Conservation (phyloP, 2,888 invertebrate species). For the Callimorpha dominula region DNA sequence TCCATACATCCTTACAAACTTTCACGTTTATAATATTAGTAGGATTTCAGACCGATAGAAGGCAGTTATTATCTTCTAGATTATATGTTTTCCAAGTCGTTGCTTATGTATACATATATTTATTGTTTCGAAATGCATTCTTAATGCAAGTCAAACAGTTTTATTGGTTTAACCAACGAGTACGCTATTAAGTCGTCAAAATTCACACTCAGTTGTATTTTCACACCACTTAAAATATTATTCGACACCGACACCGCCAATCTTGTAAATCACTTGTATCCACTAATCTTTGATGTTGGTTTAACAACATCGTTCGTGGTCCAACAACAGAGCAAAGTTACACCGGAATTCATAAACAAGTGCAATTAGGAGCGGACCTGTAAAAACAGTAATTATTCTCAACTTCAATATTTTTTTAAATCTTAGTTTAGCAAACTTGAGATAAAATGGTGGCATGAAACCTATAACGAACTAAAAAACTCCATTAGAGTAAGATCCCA, state of each 20-base stretch:
- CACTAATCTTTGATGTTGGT: conserved; percentile 50
- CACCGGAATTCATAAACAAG: conserved; percentile 11
- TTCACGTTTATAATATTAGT: no score
- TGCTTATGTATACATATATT: background rate
- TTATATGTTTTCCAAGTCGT: background rate
- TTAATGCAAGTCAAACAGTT: conserved; percentile 2
- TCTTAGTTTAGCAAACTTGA: no score
- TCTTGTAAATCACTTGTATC: conserved; percentile 60
- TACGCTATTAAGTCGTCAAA: conserved; percentile 60
- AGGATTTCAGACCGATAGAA: no score
- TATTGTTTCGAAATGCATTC: background rate
- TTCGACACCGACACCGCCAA: conserved; percentile 56
- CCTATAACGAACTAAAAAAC: no score
- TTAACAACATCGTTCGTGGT: conserved; percentile 30
- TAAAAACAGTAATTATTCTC: background rate
- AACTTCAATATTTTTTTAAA: no score
- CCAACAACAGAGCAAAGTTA: conserved; percentile 8
- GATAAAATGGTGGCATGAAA: no score
- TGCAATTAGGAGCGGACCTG: background rate
- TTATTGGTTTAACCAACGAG: conserved; percentile 42
- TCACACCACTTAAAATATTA: conserved; percentile 58
- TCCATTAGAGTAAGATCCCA: no score
- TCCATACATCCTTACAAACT: no score
- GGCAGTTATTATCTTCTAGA: no score
- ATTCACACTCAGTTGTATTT: conserved; percentile 58